Evolutionary conservation across 2,113 vertebrate species (phyloP).

Genomic region (Prinia subflava): DNA sequence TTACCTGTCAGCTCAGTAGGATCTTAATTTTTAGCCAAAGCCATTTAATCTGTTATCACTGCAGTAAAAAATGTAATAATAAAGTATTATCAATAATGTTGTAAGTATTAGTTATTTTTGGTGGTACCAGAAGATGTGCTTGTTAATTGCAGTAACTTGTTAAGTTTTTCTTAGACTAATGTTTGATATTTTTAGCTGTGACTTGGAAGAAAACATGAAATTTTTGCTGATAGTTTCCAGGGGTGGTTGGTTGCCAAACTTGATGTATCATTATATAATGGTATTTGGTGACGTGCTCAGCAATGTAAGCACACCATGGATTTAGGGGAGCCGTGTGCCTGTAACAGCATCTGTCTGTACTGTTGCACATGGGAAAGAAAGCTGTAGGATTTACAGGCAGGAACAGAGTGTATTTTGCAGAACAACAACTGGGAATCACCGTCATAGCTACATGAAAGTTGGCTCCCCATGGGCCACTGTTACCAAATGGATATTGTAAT

Average conservation of each 20-base stretch:
- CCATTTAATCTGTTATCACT: background rate
- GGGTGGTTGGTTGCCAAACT: background rate
- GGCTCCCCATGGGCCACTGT: background rate
- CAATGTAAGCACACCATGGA: rapidly evolving
- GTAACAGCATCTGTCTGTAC: background rate
- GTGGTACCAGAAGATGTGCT: background rate
- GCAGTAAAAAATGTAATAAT: background rate
- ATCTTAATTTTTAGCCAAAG: background rate
- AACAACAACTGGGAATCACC: background rate
- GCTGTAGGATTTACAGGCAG: background rate
- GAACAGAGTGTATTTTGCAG: background rate
- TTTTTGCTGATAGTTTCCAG: background rate
- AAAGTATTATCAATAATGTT: background rate
- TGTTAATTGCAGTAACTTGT: background rate
- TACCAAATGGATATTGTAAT: background rate
- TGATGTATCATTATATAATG: background rate
- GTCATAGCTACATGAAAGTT: background rate
- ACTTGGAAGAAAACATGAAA: background rate
- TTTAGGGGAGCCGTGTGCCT: background rate
- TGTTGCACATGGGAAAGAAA: background rate
- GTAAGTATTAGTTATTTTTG: background rate
- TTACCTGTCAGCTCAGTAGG: background rate
- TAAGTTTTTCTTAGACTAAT: background rate
- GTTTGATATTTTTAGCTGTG: background rate
- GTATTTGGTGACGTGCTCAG: background rate